Evolutionary conservation across 2,888 invertebrate genomes (phyloP).

Genomic region (Polymixis flavicincta): DNA sequence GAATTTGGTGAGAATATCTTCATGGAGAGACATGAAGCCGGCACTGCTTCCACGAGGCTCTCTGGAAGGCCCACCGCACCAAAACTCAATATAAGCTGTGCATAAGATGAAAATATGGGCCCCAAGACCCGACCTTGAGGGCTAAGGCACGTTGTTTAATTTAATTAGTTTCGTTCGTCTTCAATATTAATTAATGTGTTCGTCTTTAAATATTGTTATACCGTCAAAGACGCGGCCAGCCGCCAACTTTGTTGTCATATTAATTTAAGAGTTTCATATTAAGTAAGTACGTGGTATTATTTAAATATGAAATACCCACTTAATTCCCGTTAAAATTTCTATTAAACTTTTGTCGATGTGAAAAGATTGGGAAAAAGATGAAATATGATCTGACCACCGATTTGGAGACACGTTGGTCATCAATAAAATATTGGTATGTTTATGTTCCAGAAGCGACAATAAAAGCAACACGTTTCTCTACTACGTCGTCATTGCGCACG

Average conservation of each 20-base stretch:
- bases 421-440: constrained; percentile 31
- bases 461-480: constrained; percentile 83
- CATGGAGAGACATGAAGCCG: constrained; percentile 74
- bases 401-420: neutral
- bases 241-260: neutral
- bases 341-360: no score
- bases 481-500: constrained; percentile 68
- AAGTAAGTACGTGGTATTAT: no score
- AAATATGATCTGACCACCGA: neutral
- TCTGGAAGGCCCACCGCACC: constrained; percentile 58
- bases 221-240: neutral
- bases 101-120: constrained; percentile 41
- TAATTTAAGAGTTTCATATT: no score
- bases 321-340: neutral
- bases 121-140: constrained; percentile 55
- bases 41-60: constrained; percentile 59
- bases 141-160: constrained; percentile 63
- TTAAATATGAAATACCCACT: neutral
- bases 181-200: neutral
- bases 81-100: constrained; percentile 66
- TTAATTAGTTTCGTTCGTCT: neutral
- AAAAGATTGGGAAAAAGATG: neutral
- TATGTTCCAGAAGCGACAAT: constrained; percentile 72
- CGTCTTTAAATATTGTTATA: no score
- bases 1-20: constrained; percentile 71